phyloP scores from a whole-genome alignment of 64 coral and sea anemone genomes.

The Pachyseris speciosa region DNA sequence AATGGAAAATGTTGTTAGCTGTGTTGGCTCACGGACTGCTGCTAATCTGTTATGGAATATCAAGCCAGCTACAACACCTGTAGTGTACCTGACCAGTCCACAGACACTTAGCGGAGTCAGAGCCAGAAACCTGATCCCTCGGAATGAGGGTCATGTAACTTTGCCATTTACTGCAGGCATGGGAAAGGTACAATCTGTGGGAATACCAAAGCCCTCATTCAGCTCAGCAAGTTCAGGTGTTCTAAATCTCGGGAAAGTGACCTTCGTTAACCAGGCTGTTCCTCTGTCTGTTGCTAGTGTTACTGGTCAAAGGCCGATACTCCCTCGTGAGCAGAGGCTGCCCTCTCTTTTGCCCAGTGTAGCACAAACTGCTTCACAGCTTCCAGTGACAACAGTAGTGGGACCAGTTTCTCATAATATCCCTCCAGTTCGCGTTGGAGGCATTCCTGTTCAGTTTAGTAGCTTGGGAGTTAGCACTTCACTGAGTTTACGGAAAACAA shows the following conservation, averaged over 20 bases:
- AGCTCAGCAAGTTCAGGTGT: background rate
- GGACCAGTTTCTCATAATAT: background rate
- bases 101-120: conserved; percentile 83
- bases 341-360: background rate
- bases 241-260: background rate
- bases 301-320: background rate
- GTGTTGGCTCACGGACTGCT: conserved; percentile 70
- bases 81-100: conserved; percentile 88
- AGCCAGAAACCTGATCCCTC: conserved; percentile 70
- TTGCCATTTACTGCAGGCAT: background rate
- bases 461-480: background rate
- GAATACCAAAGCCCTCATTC: background rate
- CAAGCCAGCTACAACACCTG: conserved; percentile 68
- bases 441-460: conserved; percentile 31
- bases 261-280: conserved; percentile 1
- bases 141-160: background rate
- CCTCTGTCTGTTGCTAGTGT: background rate
- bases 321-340: conserved; percentile 6
- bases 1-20: conserved; percentile 93
- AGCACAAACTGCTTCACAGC: background rate
- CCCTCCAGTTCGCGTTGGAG: background rate
- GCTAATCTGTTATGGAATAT: conserved; percentile 73
- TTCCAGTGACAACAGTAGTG: background rate
- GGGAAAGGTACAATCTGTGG: conserved; percentile 4
- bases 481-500: background rate